phyloP scores from a whole-genome alignment of 2,797 vertebrate genomes.

The Bovichtus variegatus region DNA sequence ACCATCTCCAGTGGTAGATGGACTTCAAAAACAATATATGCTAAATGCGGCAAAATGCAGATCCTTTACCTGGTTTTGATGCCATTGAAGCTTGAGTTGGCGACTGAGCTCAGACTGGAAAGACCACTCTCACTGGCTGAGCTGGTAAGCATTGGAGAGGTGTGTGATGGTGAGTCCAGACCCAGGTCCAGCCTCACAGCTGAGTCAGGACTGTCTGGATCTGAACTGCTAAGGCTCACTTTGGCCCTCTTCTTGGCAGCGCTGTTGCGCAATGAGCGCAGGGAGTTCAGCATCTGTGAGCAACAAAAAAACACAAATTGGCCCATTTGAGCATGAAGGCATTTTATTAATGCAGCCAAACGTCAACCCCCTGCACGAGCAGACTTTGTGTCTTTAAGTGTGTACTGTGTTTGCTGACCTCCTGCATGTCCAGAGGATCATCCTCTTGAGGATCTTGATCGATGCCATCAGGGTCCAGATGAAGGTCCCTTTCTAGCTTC shows the following conservation, averaged over 20 bases:
- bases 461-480: conserved; percentile 79
- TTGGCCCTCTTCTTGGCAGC: conserved; percentile 95
- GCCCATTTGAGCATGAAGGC: background rate
- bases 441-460: conserved; percentile 81
- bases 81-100: conserved; percentile 70
- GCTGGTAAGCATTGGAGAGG: conserved; percentile 84
- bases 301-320: conserved; percentile 22
- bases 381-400: background rate
- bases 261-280: conserved; percentile 91
- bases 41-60: background rate
- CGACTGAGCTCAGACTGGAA: conserved; percentile 84
- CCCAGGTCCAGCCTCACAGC: conserved; percentile 84
- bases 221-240: conserved; percentile 84
- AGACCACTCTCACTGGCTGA: conserved; percentile 89
- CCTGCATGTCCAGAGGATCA: conserved; percentile 89
- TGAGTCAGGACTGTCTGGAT: conserved; percentile 90
- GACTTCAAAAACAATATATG: background rate
- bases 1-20: background rate
- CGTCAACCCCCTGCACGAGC: background rate
- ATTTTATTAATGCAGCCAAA: background rate
- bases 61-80: conserved; percentile 73
- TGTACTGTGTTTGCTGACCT: conserved; percentile 84
- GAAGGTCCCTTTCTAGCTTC: conserved; percentile 64
- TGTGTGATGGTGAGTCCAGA: conserved; percentile 81
- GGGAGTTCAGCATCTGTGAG: conserved; percentile 92